Evolutionary conservation across 1,140 invertebrate genomes (phyloP), one percentile per base, ranked within the genome.

Genomic region (Achroia grisella): DNA sequence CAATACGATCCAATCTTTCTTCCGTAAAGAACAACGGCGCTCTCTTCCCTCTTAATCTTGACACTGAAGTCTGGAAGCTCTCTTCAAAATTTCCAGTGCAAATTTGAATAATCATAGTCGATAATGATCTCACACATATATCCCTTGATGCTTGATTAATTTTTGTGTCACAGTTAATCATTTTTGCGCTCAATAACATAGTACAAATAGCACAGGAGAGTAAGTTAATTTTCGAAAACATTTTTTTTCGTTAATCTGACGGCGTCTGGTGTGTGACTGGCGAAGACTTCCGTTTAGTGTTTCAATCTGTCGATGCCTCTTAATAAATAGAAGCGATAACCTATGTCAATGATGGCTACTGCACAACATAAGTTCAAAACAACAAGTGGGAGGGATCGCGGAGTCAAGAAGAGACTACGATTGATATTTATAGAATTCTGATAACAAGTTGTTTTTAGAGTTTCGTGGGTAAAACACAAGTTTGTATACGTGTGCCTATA

Each of bases 311-410:
- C 44, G 63, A 64, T 71, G 65, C 39, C 64, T 77, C 60, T 66
- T 54, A 74, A 76, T 72, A 82, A 76, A 82, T 76, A 78, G 58
- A 75, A 61, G 57, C 44, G 79, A 81, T 83, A 83, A 79, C 79
- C 73, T 73, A 66, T 80, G 65, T 81, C 67, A 74, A 71, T 64
- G 58, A 59, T 69, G 48, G 68, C 53, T 63, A 78, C 54, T 71
- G 65, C 61, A 71, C 64, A 62, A 68, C 68, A 68, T 66, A 69
- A 79, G 70, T 83, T 79, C 68, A 81, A 77, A 83, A 83, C 75
- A 83, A 83, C 75, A 79, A 71, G 68, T 69, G 63, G 57, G 64
- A 60, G 56, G 59, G 69, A 66, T 66, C 65, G 53, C 48, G 44
- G 44, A 48, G 49, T 65, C 44, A 66, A 62, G 62, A 63, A 64